Evolutionary conservation across 1,140 invertebrate genomes (phyloP).

Genomic region (Atta cephalotes): DNA sequence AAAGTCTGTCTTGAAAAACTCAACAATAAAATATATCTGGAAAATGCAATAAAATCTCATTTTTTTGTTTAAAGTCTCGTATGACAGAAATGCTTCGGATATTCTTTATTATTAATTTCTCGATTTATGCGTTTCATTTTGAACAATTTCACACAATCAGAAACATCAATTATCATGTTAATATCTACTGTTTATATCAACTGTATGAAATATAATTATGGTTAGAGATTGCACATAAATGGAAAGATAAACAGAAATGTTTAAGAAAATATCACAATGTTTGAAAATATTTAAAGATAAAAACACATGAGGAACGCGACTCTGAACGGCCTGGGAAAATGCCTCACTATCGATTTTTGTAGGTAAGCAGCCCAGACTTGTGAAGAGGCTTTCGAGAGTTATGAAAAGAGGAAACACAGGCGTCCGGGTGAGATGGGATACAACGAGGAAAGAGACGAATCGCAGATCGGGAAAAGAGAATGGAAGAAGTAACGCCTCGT

Average conservation of each 20-base stretch:
- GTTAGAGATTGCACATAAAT: not conserved
- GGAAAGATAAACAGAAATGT: not conserved
- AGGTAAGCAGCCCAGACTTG: not conserved
- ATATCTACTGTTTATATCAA: not conserved
- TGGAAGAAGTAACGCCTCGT: conserved; percentile 56
- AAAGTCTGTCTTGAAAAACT: not conserved
- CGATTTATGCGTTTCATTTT: not conserved
- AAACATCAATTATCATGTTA: not conserved
- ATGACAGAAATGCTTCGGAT: not conserved
- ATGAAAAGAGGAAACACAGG: conserved; percentile 32
- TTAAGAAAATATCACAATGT: not conserved
- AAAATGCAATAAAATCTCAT: not conserved
- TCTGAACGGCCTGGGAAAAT: conserved; percentile 9
- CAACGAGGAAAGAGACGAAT: conserved; percentile 37
- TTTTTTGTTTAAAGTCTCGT: not conserved
- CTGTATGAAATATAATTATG: not conserved
- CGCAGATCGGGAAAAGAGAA: conserved; percentile 11
- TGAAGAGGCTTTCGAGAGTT: conserved; percentile 34
- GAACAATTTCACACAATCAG: not conserved
- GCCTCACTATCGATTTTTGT: conserved; percentile 33
- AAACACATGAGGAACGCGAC: not conserved
- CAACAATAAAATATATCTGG: not conserved
- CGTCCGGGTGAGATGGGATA: conserved; percentile 17
- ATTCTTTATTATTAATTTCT: not conserved
- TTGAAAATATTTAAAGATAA: not conserved